Conservation (phyloP, 2,888 invertebrate genomes). For the Spicauda simplicius region DNA sequence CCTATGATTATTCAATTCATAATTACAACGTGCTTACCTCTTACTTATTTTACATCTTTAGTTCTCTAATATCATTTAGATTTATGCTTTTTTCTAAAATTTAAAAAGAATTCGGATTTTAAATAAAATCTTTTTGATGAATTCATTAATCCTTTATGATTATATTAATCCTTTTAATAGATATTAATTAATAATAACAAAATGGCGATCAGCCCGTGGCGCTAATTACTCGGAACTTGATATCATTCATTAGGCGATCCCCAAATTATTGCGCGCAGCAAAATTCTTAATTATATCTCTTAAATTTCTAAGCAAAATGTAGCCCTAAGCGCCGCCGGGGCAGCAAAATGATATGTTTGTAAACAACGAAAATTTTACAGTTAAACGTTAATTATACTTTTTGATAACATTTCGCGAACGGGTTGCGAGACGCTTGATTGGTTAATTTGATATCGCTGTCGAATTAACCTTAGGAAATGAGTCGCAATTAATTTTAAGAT, state of each 20-base stretch:
- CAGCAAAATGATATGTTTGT: slow-evolving; percentile 83
- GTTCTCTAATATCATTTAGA: too few species aligned
- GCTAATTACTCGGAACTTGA: slow-evolving; percentile 82
- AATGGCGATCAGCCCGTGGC: slow-evolving; percentile 73
- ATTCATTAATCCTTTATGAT: too few species aligned
- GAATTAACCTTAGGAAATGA: slow-evolving; percentile 1
- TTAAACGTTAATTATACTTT: slow-evolving; percentile 73
- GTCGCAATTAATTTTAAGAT: too few species aligned
- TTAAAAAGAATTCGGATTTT: not conserved
- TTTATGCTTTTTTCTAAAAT: too few species aligned
- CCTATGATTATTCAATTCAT: too few species aligned
- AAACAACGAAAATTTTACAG: slow-evolving; percentile 76
- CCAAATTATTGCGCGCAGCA: slow-evolving; percentile 81
- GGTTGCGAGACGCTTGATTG: slow-evolving; percentile 51
- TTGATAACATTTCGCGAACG: slow-evolving; percentile 54
- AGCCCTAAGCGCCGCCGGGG: slow-evolving; percentile 71
- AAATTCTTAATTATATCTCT: slow-evolving; percentile 85
- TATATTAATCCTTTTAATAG: slow-evolving; percentile 19
- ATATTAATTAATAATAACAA: slow-evolving; percentile 56
- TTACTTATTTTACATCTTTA: too few species aligned
- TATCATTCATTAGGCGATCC: slow-evolving; percentile 82
- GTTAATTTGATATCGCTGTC: slow-evolving; percentile 45
- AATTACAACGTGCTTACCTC: too few species aligned
- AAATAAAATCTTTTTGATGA: not conserved
- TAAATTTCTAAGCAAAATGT: slow-evolving; percentile 84